A percentile compares a stretch with the other conserved stretches of the same genome.
These are phyloP conservation scores for Drosophila borealis DNA, from an alignment of 2,888 invertebrate species.

Conservation along the genomic window DNA sequence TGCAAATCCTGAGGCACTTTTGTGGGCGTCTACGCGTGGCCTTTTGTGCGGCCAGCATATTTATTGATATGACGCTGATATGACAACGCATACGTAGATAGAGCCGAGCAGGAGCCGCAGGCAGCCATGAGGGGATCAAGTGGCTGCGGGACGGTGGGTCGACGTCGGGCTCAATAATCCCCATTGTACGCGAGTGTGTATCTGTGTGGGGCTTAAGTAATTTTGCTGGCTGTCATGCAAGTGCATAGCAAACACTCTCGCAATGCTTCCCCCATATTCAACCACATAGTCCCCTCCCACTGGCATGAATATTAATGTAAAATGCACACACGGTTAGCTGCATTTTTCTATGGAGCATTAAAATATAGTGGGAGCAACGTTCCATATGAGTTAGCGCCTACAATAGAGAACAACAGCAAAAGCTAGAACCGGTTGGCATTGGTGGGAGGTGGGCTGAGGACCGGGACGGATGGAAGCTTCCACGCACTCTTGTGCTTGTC, in stretches of 20 bases:
- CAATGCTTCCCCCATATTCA: not conserved
- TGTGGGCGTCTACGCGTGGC: constrained; percentile 44
- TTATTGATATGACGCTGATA: constrained; percentile 79
- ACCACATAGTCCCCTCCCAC: not conserved
- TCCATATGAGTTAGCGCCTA: constrained; percentile 76
- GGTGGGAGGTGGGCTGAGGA: not conserved
- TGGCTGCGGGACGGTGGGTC: constrained; percentile 24
- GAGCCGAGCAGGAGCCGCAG: constrained; percentile 10
- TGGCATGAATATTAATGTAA: constrained; percentile 74
- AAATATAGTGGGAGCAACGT: constrained; percentile 74
- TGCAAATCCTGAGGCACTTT: constrained; percentile 65
- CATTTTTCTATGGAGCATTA: constrained; percentile 73
- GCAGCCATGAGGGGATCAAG: constrained; percentile 33
- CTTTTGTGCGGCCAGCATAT: constrained; percentile 72
- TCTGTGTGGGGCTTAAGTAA: constrained; percentile 67
- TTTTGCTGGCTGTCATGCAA: constrained; percentile 73
- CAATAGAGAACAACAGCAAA: constrained; percentile 58
- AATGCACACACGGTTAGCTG: constrained; percentile 80
- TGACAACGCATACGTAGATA: constrained; percentile 60
- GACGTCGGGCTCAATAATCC: constrained; percentile 60
- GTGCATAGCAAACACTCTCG: constrained; percentile 73
- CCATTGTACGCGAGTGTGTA: constrained; percentile 25
- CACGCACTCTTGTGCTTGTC: constrained; percentile 40
- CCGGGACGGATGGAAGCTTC: constrained; percentile 2
- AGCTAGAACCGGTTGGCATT: constrained; percentile 36